Conservation (phyloP, 2,797 vertebrate species). For the Myotis vivesi region DNA sequence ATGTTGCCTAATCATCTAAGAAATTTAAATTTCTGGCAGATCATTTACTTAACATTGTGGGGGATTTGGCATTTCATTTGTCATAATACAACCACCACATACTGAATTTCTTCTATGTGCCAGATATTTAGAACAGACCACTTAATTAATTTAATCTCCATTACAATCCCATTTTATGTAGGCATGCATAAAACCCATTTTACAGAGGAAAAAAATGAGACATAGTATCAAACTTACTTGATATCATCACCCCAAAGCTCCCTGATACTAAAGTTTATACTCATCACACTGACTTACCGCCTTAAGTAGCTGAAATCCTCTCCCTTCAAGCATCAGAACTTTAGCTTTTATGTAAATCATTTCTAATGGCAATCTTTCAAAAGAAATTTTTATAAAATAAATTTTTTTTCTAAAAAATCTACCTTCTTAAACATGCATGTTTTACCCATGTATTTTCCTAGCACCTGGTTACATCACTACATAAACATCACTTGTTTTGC, state of each 20-base stretch:
- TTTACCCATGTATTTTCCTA: not conserved
- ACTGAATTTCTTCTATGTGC: not conserved
- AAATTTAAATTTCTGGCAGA: not conserved
- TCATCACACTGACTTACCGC: rapidly evolving
- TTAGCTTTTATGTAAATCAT: not conserved
- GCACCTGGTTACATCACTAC: not conserved
- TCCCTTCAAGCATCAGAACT: not conserved
- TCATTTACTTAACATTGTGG: not conserved
- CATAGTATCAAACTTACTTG: not conserved
- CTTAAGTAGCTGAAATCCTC: not conserved
- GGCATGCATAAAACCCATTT: not conserved
- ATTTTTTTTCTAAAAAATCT: not conserved
- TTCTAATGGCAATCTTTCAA: not conserved
- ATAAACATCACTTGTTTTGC: not conserved
- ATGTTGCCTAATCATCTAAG: not conserved
- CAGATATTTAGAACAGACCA: not conserved
- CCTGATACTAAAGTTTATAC: too few species aligned
- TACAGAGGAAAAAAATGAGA: not conserved
- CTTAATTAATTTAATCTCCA: not conserved
- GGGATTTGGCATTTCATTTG: too few species aligned
- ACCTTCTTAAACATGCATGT: not conserved
- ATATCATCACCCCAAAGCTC: not conserved
- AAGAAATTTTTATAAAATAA: not conserved
- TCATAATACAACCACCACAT: not conserved
- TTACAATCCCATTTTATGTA: not conserved